These are phyloP conservation scores for Peribatodes rhomboidaria DNA, from an alignment of 2,888 invertebrate genomes.

Conservation along the genomic window DNA sequence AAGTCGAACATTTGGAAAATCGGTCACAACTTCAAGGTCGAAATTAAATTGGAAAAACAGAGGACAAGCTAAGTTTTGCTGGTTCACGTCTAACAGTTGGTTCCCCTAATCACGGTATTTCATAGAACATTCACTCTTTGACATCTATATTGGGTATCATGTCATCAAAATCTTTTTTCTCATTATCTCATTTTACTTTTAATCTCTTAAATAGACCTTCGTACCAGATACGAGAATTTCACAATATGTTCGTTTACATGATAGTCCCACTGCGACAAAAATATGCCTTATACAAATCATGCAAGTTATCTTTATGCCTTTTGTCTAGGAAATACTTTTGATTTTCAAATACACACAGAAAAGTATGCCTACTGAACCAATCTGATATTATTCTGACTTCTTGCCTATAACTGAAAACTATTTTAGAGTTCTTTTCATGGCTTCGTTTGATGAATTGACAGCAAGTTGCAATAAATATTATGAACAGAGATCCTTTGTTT, in stretches of 20 bases:
- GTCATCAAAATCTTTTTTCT: neutral
- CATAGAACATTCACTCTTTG: neutral
- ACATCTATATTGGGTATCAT: neutral
- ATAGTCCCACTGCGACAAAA: neutral
- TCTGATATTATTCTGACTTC: neutral
- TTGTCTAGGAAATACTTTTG: neutral
- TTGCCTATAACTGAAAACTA: slow-evolving; percentile 5
- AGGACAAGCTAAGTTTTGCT: too few species aligned
- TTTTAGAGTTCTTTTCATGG: neutral
- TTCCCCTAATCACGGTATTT: neutral
- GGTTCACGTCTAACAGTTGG: neutral
- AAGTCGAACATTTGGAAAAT: too few species aligned
- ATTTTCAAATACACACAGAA: neutral
- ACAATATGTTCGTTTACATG: neutral
- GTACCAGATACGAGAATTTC: neutral
- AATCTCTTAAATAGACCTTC: too few species aligned
- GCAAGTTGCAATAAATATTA: slow-evolving; percentile 30
- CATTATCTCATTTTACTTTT: too few species aligned
- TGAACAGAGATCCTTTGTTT: slow-evolving; percentile 34
- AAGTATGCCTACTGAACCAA: too few species aligned
- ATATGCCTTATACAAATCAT: neutral
- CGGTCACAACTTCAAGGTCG: too few species aligned
- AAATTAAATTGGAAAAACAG: too few species aligned
- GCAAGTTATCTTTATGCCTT: neutral
- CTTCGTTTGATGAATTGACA: slow-evolving; percentile 14